phyloP scores from a whole-genome alignment of 2,797 vertebrate species.

The Cygnus olor region DNA sequence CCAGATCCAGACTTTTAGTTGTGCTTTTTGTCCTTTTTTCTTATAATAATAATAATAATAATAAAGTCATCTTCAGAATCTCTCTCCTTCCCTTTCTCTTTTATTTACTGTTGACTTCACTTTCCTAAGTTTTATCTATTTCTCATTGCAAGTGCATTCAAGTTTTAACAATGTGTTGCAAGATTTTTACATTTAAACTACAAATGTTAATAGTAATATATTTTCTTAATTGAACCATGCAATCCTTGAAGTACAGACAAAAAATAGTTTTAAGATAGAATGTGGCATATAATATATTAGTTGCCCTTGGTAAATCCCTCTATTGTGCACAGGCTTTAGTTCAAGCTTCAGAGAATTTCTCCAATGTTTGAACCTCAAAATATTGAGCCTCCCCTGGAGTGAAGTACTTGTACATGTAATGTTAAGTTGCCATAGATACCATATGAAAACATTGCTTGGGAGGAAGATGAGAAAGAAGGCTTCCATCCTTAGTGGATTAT shows the following conservation, averaged over 20 bases:
- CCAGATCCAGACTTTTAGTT: background rate
- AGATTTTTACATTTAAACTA: background rate
- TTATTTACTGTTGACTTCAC: background rate
- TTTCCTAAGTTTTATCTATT: background rate
- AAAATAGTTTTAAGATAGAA: background rate
- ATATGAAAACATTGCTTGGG: background rate
- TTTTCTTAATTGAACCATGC: background rate
- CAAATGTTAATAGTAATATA: background rate
- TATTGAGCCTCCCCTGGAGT: background rate
- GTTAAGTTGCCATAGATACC: background rate
- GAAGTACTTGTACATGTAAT: background rate
- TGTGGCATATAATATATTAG: background rate
- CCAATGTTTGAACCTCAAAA: background rate
- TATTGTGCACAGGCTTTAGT: background rate
- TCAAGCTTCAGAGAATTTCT: background rate
- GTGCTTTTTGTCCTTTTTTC: background rate
- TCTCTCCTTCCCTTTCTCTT: background rate
- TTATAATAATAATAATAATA: background rate
- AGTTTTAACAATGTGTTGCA: background rate
- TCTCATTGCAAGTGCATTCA: rapidly evolving
- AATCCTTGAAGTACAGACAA: background rate
- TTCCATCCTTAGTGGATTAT: background rate
- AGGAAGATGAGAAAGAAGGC: background rate
- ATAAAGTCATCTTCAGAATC: background rate
- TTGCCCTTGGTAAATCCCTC: background rate